Percentiles rank a stretch among this genome's conserved stretches.
phyloP scores from a whole-genome alignment of 2,888 invertebrate genomes.

The Agonopterix alstromeriana region DNA sequence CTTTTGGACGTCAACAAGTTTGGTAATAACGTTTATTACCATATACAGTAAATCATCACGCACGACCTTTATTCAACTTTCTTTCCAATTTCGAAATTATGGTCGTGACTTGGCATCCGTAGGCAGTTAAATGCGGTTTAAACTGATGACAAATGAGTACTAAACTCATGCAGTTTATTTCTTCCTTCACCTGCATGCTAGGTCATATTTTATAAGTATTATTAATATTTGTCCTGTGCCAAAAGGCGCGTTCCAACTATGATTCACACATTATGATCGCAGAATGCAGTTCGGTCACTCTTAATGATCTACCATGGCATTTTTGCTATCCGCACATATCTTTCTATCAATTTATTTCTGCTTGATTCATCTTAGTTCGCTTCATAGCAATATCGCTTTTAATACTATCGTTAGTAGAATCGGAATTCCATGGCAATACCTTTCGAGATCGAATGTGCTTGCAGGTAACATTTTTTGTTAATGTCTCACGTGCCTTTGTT shows the following conservation, averaged over 20 bases:
- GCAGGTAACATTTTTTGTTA: conserved; percentile 49
- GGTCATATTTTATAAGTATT: conserved; percentile 43
- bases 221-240: conserved; percentile 51
- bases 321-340: conserved; percentile 29
- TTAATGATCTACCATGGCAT: conserved; percentile 36
- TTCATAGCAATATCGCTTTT: conserved; percentile 21
- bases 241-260: conserved; percentile 48
- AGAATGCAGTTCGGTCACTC: conserved; percentile 8
- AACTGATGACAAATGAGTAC: background rate
- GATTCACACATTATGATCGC: conserved; percentile 38
- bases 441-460: conserved; percentile 19
- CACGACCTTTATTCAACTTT: no score
- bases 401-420: conserved; percentile 9
- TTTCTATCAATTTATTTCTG: conserved; percentile 4
- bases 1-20: no score
- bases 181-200: conserved; percentile 38
- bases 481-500: conserved; percentile 39
- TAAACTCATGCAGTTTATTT: conserved; percentile 10
- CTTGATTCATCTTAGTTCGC: conserved; percentile 7
- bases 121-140: conserved; percentile 9
- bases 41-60: no score
- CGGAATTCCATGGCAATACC: conserved; percentile 22
- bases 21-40: no score
- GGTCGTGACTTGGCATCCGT: conserved; percentile 17
- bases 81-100: conserved; percentile 1